Conservation (phyloP, 2,888 invertebrate species). For the Dicyrtomina minuta region DNA sequence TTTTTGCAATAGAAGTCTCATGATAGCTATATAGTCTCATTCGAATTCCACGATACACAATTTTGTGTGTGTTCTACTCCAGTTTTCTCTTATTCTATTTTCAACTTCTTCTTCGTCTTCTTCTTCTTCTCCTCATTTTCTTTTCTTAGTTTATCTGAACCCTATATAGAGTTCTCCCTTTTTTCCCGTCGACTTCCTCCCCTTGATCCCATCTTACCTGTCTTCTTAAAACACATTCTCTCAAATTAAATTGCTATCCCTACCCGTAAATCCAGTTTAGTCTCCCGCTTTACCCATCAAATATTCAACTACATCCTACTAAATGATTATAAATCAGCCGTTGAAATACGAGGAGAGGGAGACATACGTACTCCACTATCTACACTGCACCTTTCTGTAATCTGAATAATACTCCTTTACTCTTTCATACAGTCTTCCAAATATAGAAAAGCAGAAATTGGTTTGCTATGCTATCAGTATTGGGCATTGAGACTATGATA, state of each 20-base stretch:
- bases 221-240: slow-evolving; percentile 36
- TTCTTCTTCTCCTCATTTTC: not conserved
- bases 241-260: slow-evolving; percentile 34
- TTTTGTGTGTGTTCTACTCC: no score
- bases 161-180: no score
- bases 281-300: slow-evolving; percentile 31
- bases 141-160: no score
- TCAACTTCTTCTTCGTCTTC: slow-evolving; percentile 10
- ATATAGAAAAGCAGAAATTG: no score
- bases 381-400: not conserved
- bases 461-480: no score
- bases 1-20: no score
- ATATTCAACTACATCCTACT: slow-evolving; percentile 37
- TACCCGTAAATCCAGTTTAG: slow-evolving; percentile 36
- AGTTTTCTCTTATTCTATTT: no score
- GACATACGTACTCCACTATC: not conserved
- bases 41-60: no score
- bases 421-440: no score
- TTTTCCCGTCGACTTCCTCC: not conserved
- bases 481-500: no score
- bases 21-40: no score
- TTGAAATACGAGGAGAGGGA: slow-evolving; percentile 20
- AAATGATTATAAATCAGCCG: slow-evolving; percentile 35
- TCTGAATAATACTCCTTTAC: not conserved
- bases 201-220: slow-evolving; percentile 29